Conservation (phyloP, 2,888 invertebrate genomes). For the Sinopyrophorus schimmeli region DNA sequence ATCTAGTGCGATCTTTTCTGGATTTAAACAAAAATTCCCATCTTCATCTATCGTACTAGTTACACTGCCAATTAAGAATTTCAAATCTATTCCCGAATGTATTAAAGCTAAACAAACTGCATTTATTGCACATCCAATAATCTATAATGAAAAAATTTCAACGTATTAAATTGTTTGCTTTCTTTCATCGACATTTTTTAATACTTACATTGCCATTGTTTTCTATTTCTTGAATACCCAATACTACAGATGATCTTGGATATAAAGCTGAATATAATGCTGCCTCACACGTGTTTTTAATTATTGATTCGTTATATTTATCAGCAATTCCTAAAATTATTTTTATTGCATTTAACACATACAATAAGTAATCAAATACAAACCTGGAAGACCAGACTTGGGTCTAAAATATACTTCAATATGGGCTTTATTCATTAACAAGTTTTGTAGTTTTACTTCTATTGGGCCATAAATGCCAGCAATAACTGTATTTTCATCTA, state of each 20-base stretch:
- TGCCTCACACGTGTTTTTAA: constrained; percentile 77
- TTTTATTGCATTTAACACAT: too few relatives aligned
- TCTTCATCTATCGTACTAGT: constrained; percentile 69
- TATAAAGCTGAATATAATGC: constrained; percentile 71
- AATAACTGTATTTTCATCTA: constrained; percentile 77
- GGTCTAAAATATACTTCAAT: constrained; percentile 78
- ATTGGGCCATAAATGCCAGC: constrained; percentile 82
- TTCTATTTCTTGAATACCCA: constrained; percentile 86
- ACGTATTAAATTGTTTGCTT: neutral
- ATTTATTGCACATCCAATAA: constrained; percentile 81
- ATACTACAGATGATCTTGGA: constrained; percentile 77
- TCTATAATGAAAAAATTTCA: constrained; percentile 56
- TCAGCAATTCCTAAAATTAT: constrained; percentile 65
- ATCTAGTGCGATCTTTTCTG: constrained; percentile 51
- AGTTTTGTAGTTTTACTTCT: constrained; percentile 75
- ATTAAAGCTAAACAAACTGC: constrained; percentile 80
- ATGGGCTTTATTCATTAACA: constrained; percentile 76
- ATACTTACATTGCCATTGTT: constrained; percentile 77
- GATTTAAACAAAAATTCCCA: constrained; percentile 57
- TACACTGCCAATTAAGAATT: constrained; percentile 78
- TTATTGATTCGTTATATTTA: constrained; percentile 72
- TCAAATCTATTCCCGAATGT: constrained; percentile 83
- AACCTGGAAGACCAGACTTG: constrained; percentile 73
- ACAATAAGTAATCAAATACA: too few relatives aligned
- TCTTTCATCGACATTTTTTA: neutral